Base-by-base conservation (phyloP, 2,888 invertebrate species). In the Bellardia pandia region DNA sequence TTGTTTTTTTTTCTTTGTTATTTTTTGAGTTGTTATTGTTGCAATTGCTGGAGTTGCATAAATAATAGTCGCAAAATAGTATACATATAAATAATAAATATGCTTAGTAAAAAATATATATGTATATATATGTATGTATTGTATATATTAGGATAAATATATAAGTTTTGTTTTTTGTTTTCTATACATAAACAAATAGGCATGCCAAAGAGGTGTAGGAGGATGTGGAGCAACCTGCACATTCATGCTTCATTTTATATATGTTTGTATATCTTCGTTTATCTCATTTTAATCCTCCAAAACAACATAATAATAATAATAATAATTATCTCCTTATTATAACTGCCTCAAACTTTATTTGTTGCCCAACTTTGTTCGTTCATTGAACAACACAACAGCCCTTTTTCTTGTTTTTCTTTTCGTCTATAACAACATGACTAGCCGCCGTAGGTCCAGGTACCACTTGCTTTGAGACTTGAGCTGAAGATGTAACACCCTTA, bases 391-490 rank as follows among this genome's bases (percentile, higher is more conserved):
- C 97, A 95, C 98, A 98, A 95, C 98, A 98, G 94, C 97, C 97
- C 96, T 98, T 98, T 95, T 98, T 98, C 94, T 97, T 97, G 95
- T 98, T 98, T 95, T 98, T 98, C 95, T 98, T 98, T 93, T 98
- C 93, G 82, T 93, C 94, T 90, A 94, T 96, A 93, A 97, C 97
- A 92, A 98, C 97, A 94, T 97, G 98, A 94, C 98, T 98, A 89
- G 98, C 97, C 94, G 97, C 97, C 91, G 95, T 95, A 74, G 96
- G 96, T 92, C 97, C 96, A 91, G 96, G 96, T 86, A 96, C 96
- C 90, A 96, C 96, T 91, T 93, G 92, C 90, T 94, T 94, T 90
- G 93, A 93, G 88, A 94, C 92, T 90, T 94, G 93, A 89, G 93
- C 92, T 90, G 93, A 91, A 76, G 95, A 90, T 89, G 93, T 92